Evolutionary conservation across 2,888 invertebrate genomes (phyloP).

Genomic region (Hermaeophaga mercurialis): DNA sequence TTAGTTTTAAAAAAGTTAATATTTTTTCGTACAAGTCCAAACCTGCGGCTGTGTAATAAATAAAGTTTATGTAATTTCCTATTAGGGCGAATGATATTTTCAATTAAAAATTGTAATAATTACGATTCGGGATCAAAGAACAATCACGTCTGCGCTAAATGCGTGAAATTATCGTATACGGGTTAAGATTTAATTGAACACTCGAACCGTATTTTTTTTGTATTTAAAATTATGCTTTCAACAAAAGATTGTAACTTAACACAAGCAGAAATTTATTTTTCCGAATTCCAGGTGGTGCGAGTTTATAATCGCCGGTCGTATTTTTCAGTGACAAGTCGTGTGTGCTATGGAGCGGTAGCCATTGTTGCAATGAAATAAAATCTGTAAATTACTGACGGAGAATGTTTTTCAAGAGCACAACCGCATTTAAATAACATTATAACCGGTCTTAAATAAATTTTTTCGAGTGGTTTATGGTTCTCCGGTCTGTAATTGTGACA

Average conservation of each 20-base stretch:
- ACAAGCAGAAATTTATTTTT: too few species aligned
- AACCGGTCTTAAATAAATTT: constrained; percentile 23
- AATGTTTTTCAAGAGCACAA: constrained; percentile 12
- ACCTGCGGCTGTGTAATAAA: too few species aligned
- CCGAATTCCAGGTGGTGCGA: too few species aligned
- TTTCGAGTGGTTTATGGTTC: constrained; percentile 27
- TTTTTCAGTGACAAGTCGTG: neutral
- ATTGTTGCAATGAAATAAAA: constrained; percentile 19
- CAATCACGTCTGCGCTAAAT: constrained; percentile 25
- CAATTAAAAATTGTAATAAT: constrained; percentile 30
- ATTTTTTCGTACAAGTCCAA: too few species aligned
- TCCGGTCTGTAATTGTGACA: constrained; percentile 31
- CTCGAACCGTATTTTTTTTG: too few species aligned
- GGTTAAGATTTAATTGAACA: too few species aligned
- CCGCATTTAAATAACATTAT: constrained; percentile 19
- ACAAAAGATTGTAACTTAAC: too few species aligned
- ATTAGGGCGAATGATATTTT: constrained; percentile 31
- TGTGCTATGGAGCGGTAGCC: constrained; percentile 12
- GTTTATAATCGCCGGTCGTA: neutral
- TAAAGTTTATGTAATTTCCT: constrained; percentile 25
- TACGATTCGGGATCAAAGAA: constrained; percentile 22
- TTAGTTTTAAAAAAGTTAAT: too few species aligned
- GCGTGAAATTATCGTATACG: too few species aligned
- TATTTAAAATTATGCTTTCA: too few species aligned
- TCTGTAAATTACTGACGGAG: constrained; percentile 7